phyloP scores from a whole-genome alignment of 2,113 vertebrate genomes.

The Regulus satrapa region DNA sequence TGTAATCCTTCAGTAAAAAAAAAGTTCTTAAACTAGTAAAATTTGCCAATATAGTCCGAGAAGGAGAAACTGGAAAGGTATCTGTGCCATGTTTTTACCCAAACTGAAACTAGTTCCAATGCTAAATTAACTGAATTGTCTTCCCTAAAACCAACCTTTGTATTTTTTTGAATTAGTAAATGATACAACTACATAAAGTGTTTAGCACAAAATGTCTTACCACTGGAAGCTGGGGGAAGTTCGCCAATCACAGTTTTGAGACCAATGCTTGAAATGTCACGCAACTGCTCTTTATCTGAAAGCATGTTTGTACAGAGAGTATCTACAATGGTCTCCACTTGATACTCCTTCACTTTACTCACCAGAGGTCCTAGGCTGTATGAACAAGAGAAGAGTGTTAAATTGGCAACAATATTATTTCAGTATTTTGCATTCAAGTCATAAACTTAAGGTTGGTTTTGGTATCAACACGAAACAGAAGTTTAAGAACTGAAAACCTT shows the following conservation, averaged over 20 bases:
- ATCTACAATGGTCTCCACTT: slow-evolving; percentile 98
- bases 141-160: background rate
- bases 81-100: background rate
- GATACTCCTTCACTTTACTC: slow-evolving; percentile 99
- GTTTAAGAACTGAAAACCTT: background rate
- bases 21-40: background rate
- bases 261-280: slow-evolving; percentile 98
- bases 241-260: slow-evolving; percentile 99
- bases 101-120: background rate
- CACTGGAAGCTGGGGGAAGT: slow-evolving; percentile 96
- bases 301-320: slow-evolving; percentile 99
- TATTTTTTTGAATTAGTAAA: background rate
- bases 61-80: background rate
- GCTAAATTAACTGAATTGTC: background rate
- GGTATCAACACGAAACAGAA: background rate
- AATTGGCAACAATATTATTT: background rate
- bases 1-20: background rate
- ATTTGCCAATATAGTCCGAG: background rate
- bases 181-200: background rate
- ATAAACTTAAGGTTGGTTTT: background rate
- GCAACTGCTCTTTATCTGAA: slow-evolving; percentile 96
- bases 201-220: slow-evolving; percentile 69
- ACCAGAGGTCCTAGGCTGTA: slow-evolving; percentile 93
- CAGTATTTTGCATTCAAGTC: background rate
- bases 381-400: slow-evolving; percentile 17